These are phyloP conservation scores for Bombus balteatus DNA, from an alignment of 1,140 invertebrate species.

Conservation along the genomic window DNA sequence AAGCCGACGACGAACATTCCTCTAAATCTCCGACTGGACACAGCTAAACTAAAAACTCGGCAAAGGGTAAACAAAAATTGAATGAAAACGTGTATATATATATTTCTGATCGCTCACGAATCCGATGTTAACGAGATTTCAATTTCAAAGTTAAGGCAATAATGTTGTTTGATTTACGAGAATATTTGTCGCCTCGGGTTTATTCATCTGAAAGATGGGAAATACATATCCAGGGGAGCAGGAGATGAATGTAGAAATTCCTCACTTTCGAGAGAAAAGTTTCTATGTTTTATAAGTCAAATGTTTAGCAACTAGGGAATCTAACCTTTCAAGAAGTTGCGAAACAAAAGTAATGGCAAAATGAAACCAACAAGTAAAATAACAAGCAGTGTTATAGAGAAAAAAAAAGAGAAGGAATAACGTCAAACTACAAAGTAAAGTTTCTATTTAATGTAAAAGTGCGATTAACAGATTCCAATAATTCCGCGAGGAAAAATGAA, in stretches of 20 bases:
- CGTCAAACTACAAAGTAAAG: background rate
- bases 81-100: background rate
- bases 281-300: background rate
- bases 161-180: background rate
- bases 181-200: background rate
- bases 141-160: background rate
- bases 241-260: background rate
- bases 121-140: background rate
- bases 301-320: background rate
- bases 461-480: background rate
- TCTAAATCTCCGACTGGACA: constrained; percentile 7
- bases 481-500: background rate
- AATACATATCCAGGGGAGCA: background rate
- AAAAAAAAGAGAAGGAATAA: background rate
- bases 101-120: background rate
- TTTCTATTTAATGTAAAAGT: background rate
- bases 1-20: background rate
- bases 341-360: too few relatives aligned
- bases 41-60: background rate
- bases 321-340: background rate
- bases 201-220: background rate
- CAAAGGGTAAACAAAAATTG: constrained; percentile 19
- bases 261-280: background rate
- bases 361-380: background rate
- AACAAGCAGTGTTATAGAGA: background rate